Evolutionary conservation across 2,797 vertebrate species (phyloP).

Genomic region (Cryptoprocta ferox): DNA sequence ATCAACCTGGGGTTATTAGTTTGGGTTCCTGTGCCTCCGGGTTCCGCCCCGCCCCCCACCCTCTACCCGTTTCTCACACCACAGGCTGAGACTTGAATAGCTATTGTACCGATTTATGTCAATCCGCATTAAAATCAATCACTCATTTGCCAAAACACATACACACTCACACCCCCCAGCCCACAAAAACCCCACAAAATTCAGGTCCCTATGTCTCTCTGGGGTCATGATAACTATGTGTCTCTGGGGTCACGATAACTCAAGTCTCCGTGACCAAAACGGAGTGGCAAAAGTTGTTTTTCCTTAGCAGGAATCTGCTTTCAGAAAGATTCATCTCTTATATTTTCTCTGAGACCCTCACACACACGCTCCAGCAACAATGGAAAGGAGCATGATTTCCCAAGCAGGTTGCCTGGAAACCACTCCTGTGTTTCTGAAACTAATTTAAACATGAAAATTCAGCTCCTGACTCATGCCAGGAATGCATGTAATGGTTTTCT

Average conservation of each 20-base stretch:
- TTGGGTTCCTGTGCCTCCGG: neutral
- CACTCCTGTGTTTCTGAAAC: slow-evolving; percentile 71
- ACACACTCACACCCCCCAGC: neutral
- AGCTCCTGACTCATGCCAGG: slow-evolving; percentile 71
- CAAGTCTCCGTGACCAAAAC: neutral
- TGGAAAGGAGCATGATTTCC: slow-evolving; percentile 70
- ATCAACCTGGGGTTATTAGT: neutral
- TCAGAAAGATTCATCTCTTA: neutral
- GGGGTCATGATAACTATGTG: neutral
- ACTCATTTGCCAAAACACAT: neutral
- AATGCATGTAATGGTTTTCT: slow-evolving; percentile 54
- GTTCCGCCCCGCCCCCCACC: no score
- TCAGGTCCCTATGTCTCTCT: neutral
- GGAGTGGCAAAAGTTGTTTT: neutral
- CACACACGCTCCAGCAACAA: slow-evolving; percentile 4
- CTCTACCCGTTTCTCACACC: neutral
- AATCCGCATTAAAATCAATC: slow-evolving; percentile 21
- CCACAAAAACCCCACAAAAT: neutral
- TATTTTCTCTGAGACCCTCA: slow-evolving; percentile 16
- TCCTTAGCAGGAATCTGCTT: slow-evolving; percentile 27
- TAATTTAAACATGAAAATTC: slow-evolving; percentile 75
- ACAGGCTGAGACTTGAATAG: neutral
- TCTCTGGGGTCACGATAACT: neutral
- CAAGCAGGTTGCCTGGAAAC: slow-evolving; percentile 80
- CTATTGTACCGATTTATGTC: neutral